Evolutionary conservation across 2,113 vertebrate genomes (phyloP), one percentile per base, ranked within the genome.

Genomic region (Bufo bufo): DNA sequence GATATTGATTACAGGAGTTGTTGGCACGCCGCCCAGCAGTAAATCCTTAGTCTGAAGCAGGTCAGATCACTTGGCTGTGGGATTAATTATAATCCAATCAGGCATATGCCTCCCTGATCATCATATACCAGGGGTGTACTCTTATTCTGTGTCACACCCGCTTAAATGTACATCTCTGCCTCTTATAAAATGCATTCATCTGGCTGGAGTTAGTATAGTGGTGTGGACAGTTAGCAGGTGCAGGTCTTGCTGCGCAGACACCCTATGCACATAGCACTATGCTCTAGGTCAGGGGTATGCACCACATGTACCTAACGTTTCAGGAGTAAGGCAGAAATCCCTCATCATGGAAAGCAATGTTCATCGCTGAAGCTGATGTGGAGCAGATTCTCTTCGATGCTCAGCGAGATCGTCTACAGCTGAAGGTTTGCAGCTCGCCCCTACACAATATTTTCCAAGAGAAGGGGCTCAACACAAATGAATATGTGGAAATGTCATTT

Each of bases 51-150:
- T 84, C 50, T 54, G 52, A 71, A 72, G 52, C 82, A 84, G 82
- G 66, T 84, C 82, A 58, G 66, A 84, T 84, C 82, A 45, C 14
- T 71, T 56, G 82, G n/a, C n/a, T 84, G 82, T 84, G 82, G 50
- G 82, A 84, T 84, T 84, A 84, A 84, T 72, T 84, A 84, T 72
- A 72, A 84, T 84, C 82, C 66, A 72, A 52, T 84, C 66, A 84
- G n/a, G 66, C 50, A 74, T 45, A 58, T 58, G 13, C 63, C 82
- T 71, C 49, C 49, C 14, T 54, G 66, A 72, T 72, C 52, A 72
- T 84, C 61, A 12, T 50, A 11, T 83, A 16, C 81, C 47, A 49
- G 50, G 45, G 9, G 23, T 69, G 52, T 83, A 83, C 11, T 43
- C 54, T 14, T 49, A 66, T 83, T 83, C 4, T 45, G 43, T 63